Percentiles rank a stretch among this genome's conserved stretches.
phyloP scores from a whole-genome alignment of 2,113 vertebrate species.

The Chaenocephalus aceratus region DNA sequence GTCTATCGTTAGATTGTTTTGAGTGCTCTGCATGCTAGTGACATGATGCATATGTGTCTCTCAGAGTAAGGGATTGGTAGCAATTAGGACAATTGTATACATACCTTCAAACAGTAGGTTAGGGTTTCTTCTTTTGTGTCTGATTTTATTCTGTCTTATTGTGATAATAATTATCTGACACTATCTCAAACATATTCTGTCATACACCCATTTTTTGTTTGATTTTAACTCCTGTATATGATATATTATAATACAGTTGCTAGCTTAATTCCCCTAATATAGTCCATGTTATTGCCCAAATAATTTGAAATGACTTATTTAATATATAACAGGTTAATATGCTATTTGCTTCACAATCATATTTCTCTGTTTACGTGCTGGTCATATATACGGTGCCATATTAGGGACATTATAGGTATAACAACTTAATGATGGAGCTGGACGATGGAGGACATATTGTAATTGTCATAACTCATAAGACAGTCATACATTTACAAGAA shows the following conservation, averaged over 20 bases:
- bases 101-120: background rate
- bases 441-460: no score
- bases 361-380: background rate
- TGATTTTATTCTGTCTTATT: background rate
- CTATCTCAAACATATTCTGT: no score
- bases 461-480: no score
- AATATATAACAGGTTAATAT: background rate
- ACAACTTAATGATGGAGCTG: no score
- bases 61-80: background rate
- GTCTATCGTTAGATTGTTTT: background rate
- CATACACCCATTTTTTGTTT: background rate
- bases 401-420: no score
- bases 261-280: no score
- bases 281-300: background rate
- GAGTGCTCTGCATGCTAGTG: background rate
- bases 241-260: background rate
- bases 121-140: background rate
- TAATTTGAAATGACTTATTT: no score
- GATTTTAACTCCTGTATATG: background rate
- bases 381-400: no score
- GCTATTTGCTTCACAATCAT: background rate
- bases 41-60: background rate
- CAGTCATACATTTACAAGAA: no score
- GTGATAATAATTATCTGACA: background rate
- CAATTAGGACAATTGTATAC: background rate